A percentile compares a stretch with the other conserved stretches of the same genome.
phyloP scores from a whole-genome alignment of 2,113 vertebrate species.

The Nycticryphes semicollaris region DNA sequence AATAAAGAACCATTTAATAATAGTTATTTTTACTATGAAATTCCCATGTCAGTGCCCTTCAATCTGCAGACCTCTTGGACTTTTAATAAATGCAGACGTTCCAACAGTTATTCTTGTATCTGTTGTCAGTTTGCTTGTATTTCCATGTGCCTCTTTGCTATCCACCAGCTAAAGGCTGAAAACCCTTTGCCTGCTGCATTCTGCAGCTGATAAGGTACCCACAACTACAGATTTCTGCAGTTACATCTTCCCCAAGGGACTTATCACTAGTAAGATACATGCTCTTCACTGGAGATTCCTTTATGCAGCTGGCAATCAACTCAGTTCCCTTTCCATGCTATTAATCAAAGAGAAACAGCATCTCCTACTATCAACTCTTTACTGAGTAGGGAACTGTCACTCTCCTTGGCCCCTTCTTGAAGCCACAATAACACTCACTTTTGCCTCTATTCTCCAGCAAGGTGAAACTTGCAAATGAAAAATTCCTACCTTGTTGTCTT shows the following conservation, averaged over 20 bases:
- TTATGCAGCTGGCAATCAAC: background rate
- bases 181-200: background rate
- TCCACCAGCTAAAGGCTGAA: background rate
- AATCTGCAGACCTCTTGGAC: background rate
- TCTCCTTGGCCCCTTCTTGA: background rate
- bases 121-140: background rate
- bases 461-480: background rate
- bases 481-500: background rate
- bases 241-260: background rate
- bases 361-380: background rate
- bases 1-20: background rate
- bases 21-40: background rate
- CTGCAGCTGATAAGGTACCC: background rate
- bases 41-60: background rate
- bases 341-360: background rate
- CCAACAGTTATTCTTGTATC: background rate
- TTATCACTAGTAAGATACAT: accelerated
- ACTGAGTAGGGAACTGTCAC: background rate
- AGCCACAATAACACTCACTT: background rate
- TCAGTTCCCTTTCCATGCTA: background rate
- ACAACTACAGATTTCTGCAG: background rate
- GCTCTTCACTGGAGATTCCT: background rate
- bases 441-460: background rate
- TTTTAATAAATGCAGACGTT: background rate
- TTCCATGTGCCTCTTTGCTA: accelerated